Conservation (phyloP, 2,888 invertebrate genomes). For the Amiota minor region DNA sequence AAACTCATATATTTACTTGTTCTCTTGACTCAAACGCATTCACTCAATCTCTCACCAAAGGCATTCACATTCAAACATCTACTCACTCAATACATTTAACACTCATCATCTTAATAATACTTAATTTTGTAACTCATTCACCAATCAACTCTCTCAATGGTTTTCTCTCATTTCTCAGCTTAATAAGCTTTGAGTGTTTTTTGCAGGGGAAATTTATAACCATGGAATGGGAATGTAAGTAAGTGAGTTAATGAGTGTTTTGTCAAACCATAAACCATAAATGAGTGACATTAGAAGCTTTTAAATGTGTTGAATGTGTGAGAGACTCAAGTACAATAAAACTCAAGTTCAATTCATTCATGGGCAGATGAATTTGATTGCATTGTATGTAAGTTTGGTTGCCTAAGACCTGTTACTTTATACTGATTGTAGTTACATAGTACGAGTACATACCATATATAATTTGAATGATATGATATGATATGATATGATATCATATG, state of each 20-base stretch:
- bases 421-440: too few relatives aligned
- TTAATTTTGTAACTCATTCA: background rate
- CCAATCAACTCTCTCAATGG: background rate
- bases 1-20: background rate
- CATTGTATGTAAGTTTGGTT: too few relatives aligned
- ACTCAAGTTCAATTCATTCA: too few relatives aligned
- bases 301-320: too few relatives aligned
- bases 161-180: background rate
- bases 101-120: background rate
- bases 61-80: background rate
- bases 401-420: too few relatives aligned
- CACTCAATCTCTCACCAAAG: background rate
- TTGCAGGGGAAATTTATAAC: background rate
- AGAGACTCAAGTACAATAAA: too few relatives aligned
- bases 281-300: too few relatives aligned
- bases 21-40: background rate
- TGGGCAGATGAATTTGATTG: too few relatives aligned
- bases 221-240: background rate
- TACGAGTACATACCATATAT: too few relatives aligned
- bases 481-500: too few relatives aligned
- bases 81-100: background rate
- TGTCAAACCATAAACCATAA: background rate
- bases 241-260: background rate
- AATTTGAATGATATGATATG: too few relatives aligned
- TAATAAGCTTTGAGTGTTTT: background rate